Conservation (phyloP, 2,797 vertebrate species). For the Lepus townsendii region DNA sequence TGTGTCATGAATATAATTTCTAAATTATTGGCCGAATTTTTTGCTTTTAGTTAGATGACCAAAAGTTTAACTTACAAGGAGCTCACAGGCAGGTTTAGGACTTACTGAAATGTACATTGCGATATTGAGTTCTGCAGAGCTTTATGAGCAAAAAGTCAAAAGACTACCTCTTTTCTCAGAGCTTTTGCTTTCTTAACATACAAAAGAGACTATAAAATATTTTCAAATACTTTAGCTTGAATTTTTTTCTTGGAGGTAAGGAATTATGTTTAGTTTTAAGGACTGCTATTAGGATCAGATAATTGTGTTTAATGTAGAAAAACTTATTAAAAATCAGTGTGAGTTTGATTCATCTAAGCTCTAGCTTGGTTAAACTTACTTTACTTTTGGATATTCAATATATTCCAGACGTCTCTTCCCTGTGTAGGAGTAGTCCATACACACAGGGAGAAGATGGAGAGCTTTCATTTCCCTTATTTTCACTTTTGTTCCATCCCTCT, state of each 20-base stretch:
- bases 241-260: slow-evolving; percentile 54
- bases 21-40: not conserved
- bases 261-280: slow-evolving; percentile 58
- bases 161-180: slow-evolving; percentile 33
- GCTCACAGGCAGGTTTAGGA: not conserved
- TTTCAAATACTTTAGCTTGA: slow-evolving; percentile 43
- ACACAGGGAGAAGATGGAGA: slow-evolving; percentile 81
- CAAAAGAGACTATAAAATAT: slow-evolving; percentile 59
- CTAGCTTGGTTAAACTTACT: slow-evolving; percentile 67
- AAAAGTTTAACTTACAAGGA: slow-evolving; percentile 30
- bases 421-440: slow-evolving; percentile 80
- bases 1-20: slow-evolving; percentile 1
- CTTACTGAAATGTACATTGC: not conserved
- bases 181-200: slow-evolving; percentile 46
- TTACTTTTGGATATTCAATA: slow-evolving; percentile 78
- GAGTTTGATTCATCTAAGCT: slow-evolving; percentile 72
- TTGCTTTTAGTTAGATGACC: slow-evolving; percentile 40
- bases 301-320: slow-evolving; percentile 67
- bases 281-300: slow-evolving; percentile 7
- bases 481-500: slow-evolving; percentile 84
- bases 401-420: slow-evolving; percentile 80
- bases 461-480: slow-evolving; percentile 87
- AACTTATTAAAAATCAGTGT: slow-evolving; percentile 76
- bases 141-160: not conserved
- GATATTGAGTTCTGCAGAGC: not conserved